Conservation (phyloP, 1,140 invertebrate genomes). For the Penaeus indicus region DNA sequence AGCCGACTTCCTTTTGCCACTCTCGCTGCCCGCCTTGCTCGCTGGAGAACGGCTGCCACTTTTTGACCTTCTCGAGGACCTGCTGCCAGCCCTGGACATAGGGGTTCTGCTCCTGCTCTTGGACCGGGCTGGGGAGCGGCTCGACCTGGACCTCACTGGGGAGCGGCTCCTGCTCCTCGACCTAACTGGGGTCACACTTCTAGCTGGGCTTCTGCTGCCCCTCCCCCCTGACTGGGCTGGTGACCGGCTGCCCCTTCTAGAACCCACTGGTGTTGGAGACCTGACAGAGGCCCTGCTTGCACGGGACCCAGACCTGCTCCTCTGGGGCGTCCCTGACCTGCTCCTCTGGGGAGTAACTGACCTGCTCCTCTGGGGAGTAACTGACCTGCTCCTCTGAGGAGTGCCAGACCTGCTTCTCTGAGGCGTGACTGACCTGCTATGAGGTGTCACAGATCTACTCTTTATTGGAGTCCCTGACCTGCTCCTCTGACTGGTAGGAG, state of each 20-base stretch:
- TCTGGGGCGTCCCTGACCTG: neutral
- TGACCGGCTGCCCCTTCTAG: slow-evolving; percentile 15
- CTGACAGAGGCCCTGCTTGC: neutral
- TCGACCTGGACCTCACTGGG: neutral
- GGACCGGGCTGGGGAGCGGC: slow-evolving; percentile 28
- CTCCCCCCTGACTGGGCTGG: neutral
- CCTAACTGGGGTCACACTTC: no score
- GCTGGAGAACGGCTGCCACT: slow-evolving; percentile 31
- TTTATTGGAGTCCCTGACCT: neutral
- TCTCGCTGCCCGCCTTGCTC: slow-evolving; percentile 10
- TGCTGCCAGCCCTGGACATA: neutral
- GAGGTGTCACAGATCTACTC: slow-evolving; percentile 22
- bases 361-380: slow-evolving; percentile 33
- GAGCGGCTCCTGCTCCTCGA: no score
- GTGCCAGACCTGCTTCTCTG: neutral
- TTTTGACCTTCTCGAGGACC: neutral
- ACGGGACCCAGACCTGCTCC: neutral
- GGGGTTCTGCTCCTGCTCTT: slow-evolving; percentile 21
- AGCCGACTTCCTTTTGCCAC: slow-evolving; percentile 15
- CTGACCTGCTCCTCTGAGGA: neutral
- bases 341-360: slow-evolving; percentile 31
- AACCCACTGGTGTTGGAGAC: neutral
- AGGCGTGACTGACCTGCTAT: neutral
- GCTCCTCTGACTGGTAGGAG: slow-evolving; percentile 34
- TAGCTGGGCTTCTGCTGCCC: no score